Conservation (phyloP, 2,888 invertebrate species). For the Zootermopsis nevadensis region DNA sequence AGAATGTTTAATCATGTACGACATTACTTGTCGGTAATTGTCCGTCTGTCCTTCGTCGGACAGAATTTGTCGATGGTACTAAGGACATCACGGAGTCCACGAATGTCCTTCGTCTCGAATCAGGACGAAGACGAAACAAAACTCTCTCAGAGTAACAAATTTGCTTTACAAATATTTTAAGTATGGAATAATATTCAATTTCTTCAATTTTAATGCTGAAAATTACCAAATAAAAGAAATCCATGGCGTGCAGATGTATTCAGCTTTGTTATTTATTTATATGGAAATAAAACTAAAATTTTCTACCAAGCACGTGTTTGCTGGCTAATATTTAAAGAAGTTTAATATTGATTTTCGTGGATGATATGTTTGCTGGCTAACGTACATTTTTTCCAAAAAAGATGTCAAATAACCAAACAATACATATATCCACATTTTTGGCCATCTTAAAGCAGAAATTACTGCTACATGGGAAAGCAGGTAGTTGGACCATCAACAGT, state of each 20-base stretch:
- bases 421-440: neutral
- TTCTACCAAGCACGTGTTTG: conserved; percentile 18
- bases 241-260: neutral
- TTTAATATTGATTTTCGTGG: conserved; percentile 22
- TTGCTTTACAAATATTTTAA: too few relatives aligned
- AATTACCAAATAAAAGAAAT: neutral
- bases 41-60: neutral
- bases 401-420: conserved; percentile 8
- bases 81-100: too few relatives aligned
- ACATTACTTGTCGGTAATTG: neutral
- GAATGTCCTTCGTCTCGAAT: too few relatives aligned
- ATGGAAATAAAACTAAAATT: conserved; percentile 19
- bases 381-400: neutral
- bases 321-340: conserved; percentile 23
- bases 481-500: neutral
- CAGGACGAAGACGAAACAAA: too few relatives aligned
- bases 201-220: too few relatives aligned
- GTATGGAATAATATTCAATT: too few relatives aligned
- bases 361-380: conserved; percentile 31
- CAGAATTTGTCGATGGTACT: too few relatives aligned
- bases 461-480: neutral
- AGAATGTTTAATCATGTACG: neutral
- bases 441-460: neutral
- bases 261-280: conserved; percentile 13
- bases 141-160: too few relatives aligned